Base-by-base conservation (phyloP, 2,888 invertebrate genomes). In the Philaethria dido region DNA sequence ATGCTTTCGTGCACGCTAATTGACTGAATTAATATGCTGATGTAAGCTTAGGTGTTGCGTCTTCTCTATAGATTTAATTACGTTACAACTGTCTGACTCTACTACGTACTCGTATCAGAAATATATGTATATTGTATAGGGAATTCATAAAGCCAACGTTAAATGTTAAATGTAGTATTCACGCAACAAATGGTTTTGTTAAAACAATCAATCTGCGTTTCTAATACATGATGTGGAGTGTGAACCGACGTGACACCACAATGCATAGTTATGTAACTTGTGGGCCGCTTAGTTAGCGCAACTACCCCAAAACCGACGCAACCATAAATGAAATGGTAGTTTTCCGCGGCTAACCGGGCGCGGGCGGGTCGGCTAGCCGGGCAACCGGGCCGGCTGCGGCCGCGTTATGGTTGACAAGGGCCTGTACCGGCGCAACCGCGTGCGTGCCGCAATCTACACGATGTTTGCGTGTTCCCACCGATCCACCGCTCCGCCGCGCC, bases 311-410 rank as follows among this genome's bases (percentile, higher is more conserved):
- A 89, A 89, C 88, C 87, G 85, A 86, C 84, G 82, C 84, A 81
- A 86, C 88, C 90, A 83, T 91, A 90, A 92, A 91, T 89, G 91
- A 88, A 91, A 91, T 89, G 88, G 88, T 89, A 89, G 90, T 91
- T 92, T 90, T 90, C 87, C 89, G 73, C 74, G 76, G 77, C 74
- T 75, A 76, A 74, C 77, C 77, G 75, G 78, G 77, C 77, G 77
- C 75, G 77, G 79, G 81, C 77, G 77, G 77, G 71, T 71, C 75
- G 75, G 77, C 75, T 22, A 42, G 42, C 76, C 72, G 77, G 75
- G 73, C 75, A 75, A 77, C 81, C 85, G 80, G 80, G 81, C 78
- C 80, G 62, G 81, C 81, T 86, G 86, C 79, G 89, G 88, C 85
- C 82, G 78, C 90, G 90, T 91, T 90, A 91, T 87, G 89, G 92